Base-by-base conservation (phyloP, 1,140 invertebrate species). In the Pseudomyrmex dendroicus region DNA sequence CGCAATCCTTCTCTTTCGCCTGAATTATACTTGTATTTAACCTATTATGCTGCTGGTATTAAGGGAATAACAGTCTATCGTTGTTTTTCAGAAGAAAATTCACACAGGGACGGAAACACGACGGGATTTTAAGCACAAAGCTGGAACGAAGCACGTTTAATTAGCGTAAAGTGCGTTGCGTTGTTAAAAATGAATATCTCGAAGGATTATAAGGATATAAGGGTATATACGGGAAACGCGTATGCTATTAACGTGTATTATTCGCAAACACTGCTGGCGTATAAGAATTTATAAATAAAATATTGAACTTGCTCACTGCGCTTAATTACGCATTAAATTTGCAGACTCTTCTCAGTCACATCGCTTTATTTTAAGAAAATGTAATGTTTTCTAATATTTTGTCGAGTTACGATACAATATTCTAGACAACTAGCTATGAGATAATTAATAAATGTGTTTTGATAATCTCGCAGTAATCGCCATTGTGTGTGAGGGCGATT, bases 21-120 rank as follows among this genome's bases (percentile, higher is more conserved):
- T 72, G 66, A 80, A 80, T 80, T 80, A 77, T 77, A 59, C 22
- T 56, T 50, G 66, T 59, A 70, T 61, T 80, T 80, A 80, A 80
- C 15, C 66, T 80, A 67, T 80, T 80, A 80, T 70, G n/a, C 44
- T 25, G n/a, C 76, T 25, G 66, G 22, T 72, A 80, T 80, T 80
- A 80, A 80, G 22, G 20, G 54, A 72, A 80, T 70, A 80, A n/a
- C 76, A 25, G 54, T 59, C 54, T 66, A 59, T 78, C 54, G 46
- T 72, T 80, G 54, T 80, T 80, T 80, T 80, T 80, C 44, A 50
- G 15, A 48, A 17, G 56, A 48, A 80, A 59, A 80, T 59, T 70
- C 56, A 59, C 10, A 25, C n/a, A 56, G 74, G 56, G 8, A 9
- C 17, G 17, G 17, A 77, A 8, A 63, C 48, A 44, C 25, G 64